These are phyloP conservation scores for Hydropotes inermis DNA, from an alignment of 2,113 vertebrate species.

Conservation along the genomic window DNA sequence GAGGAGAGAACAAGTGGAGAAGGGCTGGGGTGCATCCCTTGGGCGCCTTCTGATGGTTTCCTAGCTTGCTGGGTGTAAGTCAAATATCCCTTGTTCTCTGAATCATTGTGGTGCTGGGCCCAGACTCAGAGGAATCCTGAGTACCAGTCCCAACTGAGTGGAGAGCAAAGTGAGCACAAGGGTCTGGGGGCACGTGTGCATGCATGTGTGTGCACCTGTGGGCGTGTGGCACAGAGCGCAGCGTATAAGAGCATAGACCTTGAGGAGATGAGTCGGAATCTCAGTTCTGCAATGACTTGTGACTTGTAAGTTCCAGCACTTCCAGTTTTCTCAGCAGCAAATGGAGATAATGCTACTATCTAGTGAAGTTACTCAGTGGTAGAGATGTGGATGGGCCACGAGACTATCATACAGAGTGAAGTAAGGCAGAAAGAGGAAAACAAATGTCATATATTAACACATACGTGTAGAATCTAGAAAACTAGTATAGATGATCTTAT, in stretches of 20 bases:
- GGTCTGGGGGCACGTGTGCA: fast-evolving
- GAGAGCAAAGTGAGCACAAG: background rate
- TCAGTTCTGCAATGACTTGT: background rate
- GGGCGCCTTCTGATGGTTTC: background rate
- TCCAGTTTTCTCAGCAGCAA: background rate
- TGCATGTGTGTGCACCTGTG: background rate
- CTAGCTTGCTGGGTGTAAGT: background rate
- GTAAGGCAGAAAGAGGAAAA: background rate
- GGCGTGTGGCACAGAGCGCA: background rate
- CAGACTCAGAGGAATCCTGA: background rate
- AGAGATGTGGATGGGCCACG: background rate
- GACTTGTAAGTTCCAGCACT: background rate
- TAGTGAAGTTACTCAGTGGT: background rate
- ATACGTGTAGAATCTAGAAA: background rate
- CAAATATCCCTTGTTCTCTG: background rate
- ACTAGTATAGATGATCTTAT: background rate
- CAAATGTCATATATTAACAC: background rate
- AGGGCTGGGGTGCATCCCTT: background rate
- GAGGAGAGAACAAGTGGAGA: background rate
- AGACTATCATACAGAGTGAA: background rate
- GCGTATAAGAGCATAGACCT: background rate
- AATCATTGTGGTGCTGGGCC: background rate
- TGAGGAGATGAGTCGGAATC: background rate
- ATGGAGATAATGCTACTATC: background rate
- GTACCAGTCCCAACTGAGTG: background rate